A percentile compares a stretch with the other conserved stretches of the same genome.
These are phyloP conservation scores for Tachina fera DNA, from an alignment of 2,888 invertebrate species.

Conservation along the genomic window DNA sequence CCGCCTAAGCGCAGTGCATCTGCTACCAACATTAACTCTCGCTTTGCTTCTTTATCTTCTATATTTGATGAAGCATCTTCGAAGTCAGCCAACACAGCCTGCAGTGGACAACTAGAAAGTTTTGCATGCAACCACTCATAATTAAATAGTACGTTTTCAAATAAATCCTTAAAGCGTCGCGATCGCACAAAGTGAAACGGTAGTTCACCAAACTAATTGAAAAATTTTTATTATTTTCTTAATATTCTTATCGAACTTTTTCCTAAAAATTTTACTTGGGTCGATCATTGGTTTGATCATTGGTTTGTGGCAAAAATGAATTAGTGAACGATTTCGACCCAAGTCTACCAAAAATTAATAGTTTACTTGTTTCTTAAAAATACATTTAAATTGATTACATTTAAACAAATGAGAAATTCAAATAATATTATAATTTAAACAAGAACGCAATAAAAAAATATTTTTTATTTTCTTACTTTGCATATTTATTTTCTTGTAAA, in stretches of 20 bases:
- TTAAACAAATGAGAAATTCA: no score
- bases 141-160: slow-evolving; percentile 96
- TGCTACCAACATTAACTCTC: slow-evolving; percentile 94
- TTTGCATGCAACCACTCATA: slow-evolving; percentile 99
- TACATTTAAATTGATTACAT: no score
- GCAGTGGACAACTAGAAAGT: slow-evolving; percentile 96
- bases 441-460: no score
- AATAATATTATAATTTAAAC: no score
- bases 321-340: no score
- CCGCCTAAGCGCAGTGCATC: slow-evolving; percentile 97
- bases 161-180: slow-evolving; percentile 94
- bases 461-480: no score
- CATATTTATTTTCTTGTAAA: no score
- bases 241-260: neutral
- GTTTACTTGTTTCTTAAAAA: no score
- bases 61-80: slow-evolving; percentile 95
- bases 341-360: no score
- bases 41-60: slow-evolving; percentile 89
- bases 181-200: slow-evolving; percentile 97
- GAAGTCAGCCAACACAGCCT: slow-evolving; percentile 96
- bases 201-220: slow-evolving; percentile 92
- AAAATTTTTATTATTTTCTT: neutral
- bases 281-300: no score
- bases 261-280: no score
- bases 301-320: no score